Percentiles rank a stretch among this genome's conserved stretches.
phyloP scores from a whole-genome alignment of 2,797 vertebrate genomes.

The Characodon lateralis region DNA sequence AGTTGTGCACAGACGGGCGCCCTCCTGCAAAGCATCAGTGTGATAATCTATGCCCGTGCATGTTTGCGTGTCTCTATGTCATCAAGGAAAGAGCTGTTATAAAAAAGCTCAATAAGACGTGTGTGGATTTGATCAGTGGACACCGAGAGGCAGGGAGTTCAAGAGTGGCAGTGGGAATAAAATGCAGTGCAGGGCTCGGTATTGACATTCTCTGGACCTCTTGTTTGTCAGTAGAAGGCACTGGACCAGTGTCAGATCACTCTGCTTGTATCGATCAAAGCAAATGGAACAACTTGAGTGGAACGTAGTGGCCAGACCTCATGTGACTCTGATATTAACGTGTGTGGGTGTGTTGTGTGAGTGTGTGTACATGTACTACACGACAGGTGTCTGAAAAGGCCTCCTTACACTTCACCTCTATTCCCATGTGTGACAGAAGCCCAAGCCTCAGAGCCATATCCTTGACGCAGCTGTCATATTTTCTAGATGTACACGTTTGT shows the following conservation, averaged over 20 bases:
- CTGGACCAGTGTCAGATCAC: slow-evolving; percentile 30
- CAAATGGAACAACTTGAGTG: slow-evolving; percentile 52
- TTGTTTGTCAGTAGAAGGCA: slow-evolving; percentile 49
- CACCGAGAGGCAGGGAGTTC: slow-evolving; percentile 20
- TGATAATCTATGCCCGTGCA: slow-evolving; percentile 29
- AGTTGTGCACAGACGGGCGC: slow-evolving; percentile 19
- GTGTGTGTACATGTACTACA: slow-evolving; percentile 11
- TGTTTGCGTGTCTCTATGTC: slow-evolving; percentile 19
- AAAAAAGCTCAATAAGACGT: slow-evolving; percentile 34
- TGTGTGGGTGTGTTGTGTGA: slow-evolving; percentile 11
- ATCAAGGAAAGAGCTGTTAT: slow-evolving; percentile 35
- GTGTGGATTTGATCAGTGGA: slow-evolving; percentile 42
- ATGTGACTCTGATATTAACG: slow-evolving; percentile 37
- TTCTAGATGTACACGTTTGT: slow-evolving; percentile 6
- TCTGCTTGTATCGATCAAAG: slow-evolving; percentile 53
- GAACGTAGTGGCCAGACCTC: slow-evolving; percentile 34
- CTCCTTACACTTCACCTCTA: slow-evolving; percentile 47
- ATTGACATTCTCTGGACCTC: slow-evolving; percentile 30
- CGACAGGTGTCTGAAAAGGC: slow-evolving; percentile 53
- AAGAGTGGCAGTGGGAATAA: slow-evolving; percentile 20
- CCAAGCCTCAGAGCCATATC: slow-evolving; percentile 16
- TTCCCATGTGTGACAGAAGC: slow-evolving; percentile 32
- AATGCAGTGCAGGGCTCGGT: slow-evolving; percentile 22
- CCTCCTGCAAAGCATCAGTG: slow-evolving; percentile 21
- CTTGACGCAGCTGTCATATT: slow-evolving; percentile 60